Evolutionary conservation across 2,888 invertebrate species (phyloP).

Genomic region (Cephus runcator): DNA sequence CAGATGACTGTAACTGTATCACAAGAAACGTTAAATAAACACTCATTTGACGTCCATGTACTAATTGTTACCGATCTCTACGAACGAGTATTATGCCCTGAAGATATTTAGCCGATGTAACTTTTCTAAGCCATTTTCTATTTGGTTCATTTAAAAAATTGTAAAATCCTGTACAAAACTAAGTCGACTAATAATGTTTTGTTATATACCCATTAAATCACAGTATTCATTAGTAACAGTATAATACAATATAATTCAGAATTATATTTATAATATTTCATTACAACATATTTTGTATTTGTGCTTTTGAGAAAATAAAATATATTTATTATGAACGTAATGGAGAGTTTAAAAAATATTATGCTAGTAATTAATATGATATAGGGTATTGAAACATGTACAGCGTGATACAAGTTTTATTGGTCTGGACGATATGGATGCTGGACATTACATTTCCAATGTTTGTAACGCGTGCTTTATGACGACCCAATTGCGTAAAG

Average conservation of each 20-base stretch:
- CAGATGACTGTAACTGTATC: constrained; percentile 57
- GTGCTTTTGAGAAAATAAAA: background rate
- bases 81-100: background rate
- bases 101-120: background rate
- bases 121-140: background rate
- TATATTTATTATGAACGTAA: background rate
- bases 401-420: background rate
- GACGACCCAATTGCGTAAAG: background rate
- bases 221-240: background rate
- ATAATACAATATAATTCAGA: background rate
- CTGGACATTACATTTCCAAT: background rate
- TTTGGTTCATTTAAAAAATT: background rate
- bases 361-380: background rate
- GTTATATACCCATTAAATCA: background rate
- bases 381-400: background rate
- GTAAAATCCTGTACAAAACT: background rate
- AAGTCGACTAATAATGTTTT: background rate
- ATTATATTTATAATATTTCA: background rate
- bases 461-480: background rate
- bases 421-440: background rate
- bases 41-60: constrained; percentile 21
- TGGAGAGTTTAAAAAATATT: background rate
- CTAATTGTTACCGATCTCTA: constrained; percentile 58
- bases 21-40: constrained; percentile 60
- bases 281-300: background rate